A percentile compares a stretch with the other conserved stretches of the same genome.
phyloP scores from a whole-genome alignment of 2,797 vertebrate genomes.

The Pseudocheirus occidentalis region DNA sequence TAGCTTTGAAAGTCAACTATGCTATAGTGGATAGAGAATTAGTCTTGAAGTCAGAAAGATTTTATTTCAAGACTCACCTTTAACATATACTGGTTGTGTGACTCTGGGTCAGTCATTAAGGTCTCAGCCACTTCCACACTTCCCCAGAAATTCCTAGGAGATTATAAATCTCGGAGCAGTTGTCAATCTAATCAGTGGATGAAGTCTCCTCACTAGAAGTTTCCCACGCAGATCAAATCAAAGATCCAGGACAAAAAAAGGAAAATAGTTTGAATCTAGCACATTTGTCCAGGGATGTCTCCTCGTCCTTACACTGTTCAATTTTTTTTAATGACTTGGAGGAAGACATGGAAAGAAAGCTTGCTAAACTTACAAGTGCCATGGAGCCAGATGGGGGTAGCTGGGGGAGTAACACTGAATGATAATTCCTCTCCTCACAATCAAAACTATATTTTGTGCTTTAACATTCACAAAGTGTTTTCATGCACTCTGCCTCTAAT shows the following conservation, averaged over 20 bases:
- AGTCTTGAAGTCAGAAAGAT: neutral
- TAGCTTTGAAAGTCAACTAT: neutral
- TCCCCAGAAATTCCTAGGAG: neutral
- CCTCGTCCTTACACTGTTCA: neutral
- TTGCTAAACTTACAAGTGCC: neutral
- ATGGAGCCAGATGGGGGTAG: neutral
- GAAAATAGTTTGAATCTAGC: neutral
- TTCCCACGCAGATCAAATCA: neutral
- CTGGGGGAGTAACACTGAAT: neutral
- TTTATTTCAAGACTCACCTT: neutral
- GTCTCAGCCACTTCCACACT: neutral
- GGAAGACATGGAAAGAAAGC: neutral
- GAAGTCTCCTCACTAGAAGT: neutral
- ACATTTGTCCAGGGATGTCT: neutral
- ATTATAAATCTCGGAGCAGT: neutral
- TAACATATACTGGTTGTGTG: neutral
- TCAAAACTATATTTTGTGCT: neutral
- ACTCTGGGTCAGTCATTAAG: neutral
- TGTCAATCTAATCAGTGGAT: neutral
- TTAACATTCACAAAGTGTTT: neutral
- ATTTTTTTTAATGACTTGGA: neutral
- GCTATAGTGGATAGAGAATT: neutral
- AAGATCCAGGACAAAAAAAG: neutral
- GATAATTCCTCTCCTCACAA: neutral
- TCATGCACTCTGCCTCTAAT: constrained; percentile 23